Base-by-base conservation (phyloP, 1,140 invertebrate genomes). In the Matsumurasca onukii region DNA sequence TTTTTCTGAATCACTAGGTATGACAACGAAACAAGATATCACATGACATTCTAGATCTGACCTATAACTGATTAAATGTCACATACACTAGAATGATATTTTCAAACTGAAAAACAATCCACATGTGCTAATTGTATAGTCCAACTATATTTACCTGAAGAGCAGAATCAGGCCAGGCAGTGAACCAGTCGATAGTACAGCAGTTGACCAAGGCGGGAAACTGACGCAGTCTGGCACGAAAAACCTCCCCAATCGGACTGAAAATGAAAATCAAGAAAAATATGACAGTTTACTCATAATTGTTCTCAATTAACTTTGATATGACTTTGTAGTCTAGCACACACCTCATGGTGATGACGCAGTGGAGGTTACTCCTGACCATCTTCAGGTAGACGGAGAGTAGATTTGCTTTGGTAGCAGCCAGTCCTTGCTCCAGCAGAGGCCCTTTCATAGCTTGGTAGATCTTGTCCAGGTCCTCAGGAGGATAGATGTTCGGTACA, bases 171-270 rank as follows among this genome's bases (percentile, higher is more conserved):
- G 88, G 87, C 88, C 88, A 89, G 13, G 84, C 80, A 73, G 81
- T 85, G 76, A 90, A 91, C 88, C 89, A 91, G 77, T 91, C 88
- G 69, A 91, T 91, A 0, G 89, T 90, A 75, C 88, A 90, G 72
- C 87, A 89, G 74, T 90, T 91, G 17, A 91, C 86, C 31, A 91
- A 77, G 0, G 89, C 89, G 0, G 89, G 89, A 76, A 91, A 91
- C 77, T 90, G 88, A 51, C 89, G 79, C 20, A 91, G 80, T 63
- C 88, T 78, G 59, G 83, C 83, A 51, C 88, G 80, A 76, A 90
- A 89, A 27, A 83, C 77, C 70, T 88, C 86, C 13, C 88, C 34
- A 17, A 39, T 39, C 5, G 34, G 34, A 17, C 34, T 39, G 34
- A 39, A 39, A 27, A 65, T 30, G 45, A 27, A 52, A 48, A 45